Conservation (phyloP, 2,888 invertebrate genomes). For the Helleia helle region DNA sequence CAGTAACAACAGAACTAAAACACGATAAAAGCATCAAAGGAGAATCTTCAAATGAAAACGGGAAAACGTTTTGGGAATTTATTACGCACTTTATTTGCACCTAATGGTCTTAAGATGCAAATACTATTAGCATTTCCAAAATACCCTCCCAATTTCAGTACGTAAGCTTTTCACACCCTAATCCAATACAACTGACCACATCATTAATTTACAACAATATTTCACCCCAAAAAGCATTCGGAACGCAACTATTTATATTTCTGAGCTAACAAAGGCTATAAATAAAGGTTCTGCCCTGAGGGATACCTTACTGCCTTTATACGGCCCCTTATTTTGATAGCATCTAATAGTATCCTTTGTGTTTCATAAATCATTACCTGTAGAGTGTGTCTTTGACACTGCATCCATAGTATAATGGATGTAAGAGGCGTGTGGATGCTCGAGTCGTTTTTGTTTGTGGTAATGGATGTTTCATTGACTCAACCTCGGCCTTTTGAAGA, state of each 20-base stretch:
- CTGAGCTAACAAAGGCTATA: slow-evolving; percentile 65
- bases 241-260: slow-evolving; percentile 72
- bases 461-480: slow-evolving; percentile 8
- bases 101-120: slow-evolving; percentile 1
- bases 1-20: too few species aligned
- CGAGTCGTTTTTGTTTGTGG: slow-evolving; percentile 6
- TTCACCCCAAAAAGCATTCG: slow-evolving; percentile 60
- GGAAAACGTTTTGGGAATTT: not conserved
- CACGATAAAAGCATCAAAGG: too few species aligned
- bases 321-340: slow-evolving; percentile 66
- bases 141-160: slow-evolving; percentile 39
- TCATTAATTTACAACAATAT: slow-evolving; percentile 71
- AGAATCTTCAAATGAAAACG: too few species aligned
- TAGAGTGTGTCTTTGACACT: slow-evolving; percentile 19
- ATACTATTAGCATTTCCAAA: not conserved
- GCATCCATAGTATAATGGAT: slow-evolving; percentile 12
- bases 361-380: slow-evolving; percentile 67
- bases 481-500: slow-evolving; percentile 1
- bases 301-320: slow-evolving; percentile 68
- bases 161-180: slow-evolving; percentile 59
- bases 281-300: slow-evolving; percentile 57
- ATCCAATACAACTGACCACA: slow-evolving; percentile 68
- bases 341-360: slow-evolving; percentile 57
- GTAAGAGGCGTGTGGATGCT: slow-evolving; percentile 4
- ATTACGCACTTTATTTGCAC: slow-evolving; percentile 5